A percentile compares a stretch with the other conserved stretches of the same genome.
These are phyloP conservation scores for Piaya cayana DNA, from an alignment of 2,113 vertebrate genomes.

Conservation along the genomic window DNA sequence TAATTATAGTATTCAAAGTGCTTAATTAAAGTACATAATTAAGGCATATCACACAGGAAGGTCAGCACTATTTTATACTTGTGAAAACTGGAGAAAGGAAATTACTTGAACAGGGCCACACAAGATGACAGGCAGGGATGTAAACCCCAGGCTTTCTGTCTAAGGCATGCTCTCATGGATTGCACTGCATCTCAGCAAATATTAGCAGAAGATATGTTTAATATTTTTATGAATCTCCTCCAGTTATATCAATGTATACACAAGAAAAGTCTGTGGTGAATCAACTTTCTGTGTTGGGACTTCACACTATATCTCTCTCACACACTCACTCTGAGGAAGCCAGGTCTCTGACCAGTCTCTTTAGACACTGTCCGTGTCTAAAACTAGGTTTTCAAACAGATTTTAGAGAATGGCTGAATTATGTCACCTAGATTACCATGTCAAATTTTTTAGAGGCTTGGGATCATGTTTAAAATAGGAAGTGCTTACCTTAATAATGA, in stretches of 20 bases:
- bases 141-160: background rate
- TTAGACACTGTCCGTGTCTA: background rate
- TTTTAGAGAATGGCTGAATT: background rate
- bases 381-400: background rate
- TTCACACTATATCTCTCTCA: background rate
- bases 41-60: background rate
- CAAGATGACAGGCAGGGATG: background rate
- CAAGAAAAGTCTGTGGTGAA: background rate
- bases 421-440: background rate
- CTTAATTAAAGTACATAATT: conserved; percentile 10
- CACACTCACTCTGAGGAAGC: background rate
- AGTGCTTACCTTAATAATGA: background rate
- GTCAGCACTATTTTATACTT: background rate
- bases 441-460: background rate
- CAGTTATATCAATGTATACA: background rate
- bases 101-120: background rate
- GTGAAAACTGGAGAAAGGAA: background rate
- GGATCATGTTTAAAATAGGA: background rate
- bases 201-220: background rate
- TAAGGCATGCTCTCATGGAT: background rate
- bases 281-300: background rate
- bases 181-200: background rate
- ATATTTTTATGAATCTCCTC: background rate
- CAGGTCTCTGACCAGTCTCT: background rate
- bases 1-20: conserved; percentile 20